A percentile compares a stretch with the other conserved stretches of the same genome.
Evolutionary conservation across 2,888 invertebrate species (phyloP).

Genomic region (Bombylius major): DNA sequence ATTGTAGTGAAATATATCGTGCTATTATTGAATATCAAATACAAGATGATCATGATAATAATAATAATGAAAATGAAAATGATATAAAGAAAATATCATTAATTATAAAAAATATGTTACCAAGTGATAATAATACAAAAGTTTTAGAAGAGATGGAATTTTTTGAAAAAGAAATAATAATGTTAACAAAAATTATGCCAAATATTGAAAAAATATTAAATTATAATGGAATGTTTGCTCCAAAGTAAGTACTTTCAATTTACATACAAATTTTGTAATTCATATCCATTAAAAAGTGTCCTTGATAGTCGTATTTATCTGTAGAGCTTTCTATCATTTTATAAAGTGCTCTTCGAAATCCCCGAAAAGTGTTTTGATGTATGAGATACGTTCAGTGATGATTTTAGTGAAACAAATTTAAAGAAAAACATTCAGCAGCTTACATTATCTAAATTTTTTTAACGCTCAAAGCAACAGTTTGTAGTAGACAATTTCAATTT

Average conservation of each 20-base stretch:
- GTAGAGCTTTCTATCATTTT: too few relatives aligned
- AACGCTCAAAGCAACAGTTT: too few relatives aligned
- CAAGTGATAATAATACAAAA: conserved; percentile 6
- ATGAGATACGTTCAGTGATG: too few relatives aligned
- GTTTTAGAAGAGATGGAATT: conserved; percentile 15
- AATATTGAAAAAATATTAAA: conserved; percentile 5
- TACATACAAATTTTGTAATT: too few relatives aligned
- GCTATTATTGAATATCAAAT: conserved; percentile 11
- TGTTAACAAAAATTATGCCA: conserved; percentile 17
- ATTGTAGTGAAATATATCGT: conserved; percentile 33
- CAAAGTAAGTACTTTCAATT: background rate
- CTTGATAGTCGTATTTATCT: too few relatives aligned
- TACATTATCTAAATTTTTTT: too few relatives aligned
- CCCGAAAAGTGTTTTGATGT: too few relatives aligned
- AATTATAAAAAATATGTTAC: conserved; percentile 14
- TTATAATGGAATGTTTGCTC: background rate
- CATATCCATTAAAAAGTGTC: too few relatives aligned
- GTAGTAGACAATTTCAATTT: too few relatives aligned
- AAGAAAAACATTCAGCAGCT: too few relatives aligned
- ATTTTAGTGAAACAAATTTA: too few relatives aligned
- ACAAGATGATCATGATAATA: background rate
- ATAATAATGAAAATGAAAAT: background rate
- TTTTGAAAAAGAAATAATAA: conserved; percentile 16
- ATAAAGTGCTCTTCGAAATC: too few relatives aligned
- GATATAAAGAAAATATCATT: conserved; percentile 6